phyloP scores from a whole-genome alignment of 2,888 invertebrate genomes.

The Chloromyia formosa region DNA sequence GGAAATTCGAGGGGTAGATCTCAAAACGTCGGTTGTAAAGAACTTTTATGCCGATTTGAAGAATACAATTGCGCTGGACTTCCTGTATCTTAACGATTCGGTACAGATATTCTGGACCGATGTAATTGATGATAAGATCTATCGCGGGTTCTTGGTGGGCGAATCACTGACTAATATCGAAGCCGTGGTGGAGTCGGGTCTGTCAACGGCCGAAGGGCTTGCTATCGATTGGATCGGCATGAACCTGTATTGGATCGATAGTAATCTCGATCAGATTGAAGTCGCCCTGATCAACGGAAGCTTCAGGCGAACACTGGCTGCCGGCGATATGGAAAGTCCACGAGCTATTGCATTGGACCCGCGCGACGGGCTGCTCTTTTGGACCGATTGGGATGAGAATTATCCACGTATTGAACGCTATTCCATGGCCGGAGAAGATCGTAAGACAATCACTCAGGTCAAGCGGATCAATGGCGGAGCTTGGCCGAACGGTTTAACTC shows the following conservation, averaged over 20 bases:
- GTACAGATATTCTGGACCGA: conserved; percentile 90
- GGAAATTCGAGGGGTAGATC: conserved; percentile 83
- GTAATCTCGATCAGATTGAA: conserved; percentile 84
- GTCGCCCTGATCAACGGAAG: conserved; percentile 79
- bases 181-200: conserved; percentile 82
- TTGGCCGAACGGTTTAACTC: conserved; percentile 86
- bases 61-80: conserved; percentile 90
- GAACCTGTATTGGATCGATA: conserved; percentile 90
- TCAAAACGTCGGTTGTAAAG: conserved; percentile 73
- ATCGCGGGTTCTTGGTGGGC: conserved; percentile 64
- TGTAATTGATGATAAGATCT: conserved; percentile 89
- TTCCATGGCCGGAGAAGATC: conserved; percentile 77
- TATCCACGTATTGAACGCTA: conserved; percentile 84
- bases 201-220: conserved; percentile 87
- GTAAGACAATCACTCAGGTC: conserved; percentile 67
- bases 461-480: conserved; percentile 70
- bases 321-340: conserved; percentile 85
- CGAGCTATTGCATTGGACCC: conserved; percentile 86
- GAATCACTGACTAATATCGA: conserved; percentile 77
- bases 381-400: conserved; percentile 87
- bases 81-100: conserved; percentile 71
- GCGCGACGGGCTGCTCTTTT: conserved; percentile 79
- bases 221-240: conserved; percentile 89
- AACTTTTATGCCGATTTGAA: conserved; percentile 79
- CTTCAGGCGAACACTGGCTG: conserved; percentile 79